These are phyloP conservation scores for Cyclina sinensis DNA, from an alignment of 1,140 invertebrate species.

Conservation along the genomic window DNA sequence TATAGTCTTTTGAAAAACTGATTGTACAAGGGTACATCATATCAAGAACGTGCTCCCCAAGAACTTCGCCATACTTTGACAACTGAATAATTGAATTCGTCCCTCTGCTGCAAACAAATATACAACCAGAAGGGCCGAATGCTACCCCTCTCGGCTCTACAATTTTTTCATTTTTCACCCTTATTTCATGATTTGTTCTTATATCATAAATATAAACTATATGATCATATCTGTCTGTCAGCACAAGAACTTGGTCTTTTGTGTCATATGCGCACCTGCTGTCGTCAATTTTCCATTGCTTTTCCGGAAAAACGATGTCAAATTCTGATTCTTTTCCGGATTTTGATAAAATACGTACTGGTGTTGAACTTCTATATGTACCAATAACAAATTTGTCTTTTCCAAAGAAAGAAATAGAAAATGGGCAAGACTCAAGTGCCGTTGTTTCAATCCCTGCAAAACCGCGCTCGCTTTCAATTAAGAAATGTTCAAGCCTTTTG, in stretches of 20 bases:
- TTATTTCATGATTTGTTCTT: background rate
- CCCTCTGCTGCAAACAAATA: constrained; percentile 28
- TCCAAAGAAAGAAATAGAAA: background rate
- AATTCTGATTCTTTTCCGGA: background rate
- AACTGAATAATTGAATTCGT: constrained; percentile 17
- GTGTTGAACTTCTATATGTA: background rate
- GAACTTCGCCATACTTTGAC: constrained; percentile 1
- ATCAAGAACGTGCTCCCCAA: background rate
- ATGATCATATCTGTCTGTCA: constrained; percentile 4
- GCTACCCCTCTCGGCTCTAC: background rate
- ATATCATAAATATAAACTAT: constrained; percentile 28
- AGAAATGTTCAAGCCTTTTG: constrained; percentile 5
- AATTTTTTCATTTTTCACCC: constrained; percentile 15
- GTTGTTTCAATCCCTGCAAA: background rate
- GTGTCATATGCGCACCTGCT: constrained; percentile 20
- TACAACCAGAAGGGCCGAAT: background rate
- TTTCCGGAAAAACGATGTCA: background rate
- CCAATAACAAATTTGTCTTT: background rate
- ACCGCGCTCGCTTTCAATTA: background rate
- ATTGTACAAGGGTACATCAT: constrained; percentile 31
- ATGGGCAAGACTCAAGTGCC: background rate
- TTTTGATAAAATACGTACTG: background rate
- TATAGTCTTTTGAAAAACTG: background rate
- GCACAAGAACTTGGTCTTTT: background rate
- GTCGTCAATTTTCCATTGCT: constrained; percentile 36